Percentiles rank a stretch among this genome's conserved stretches.
Evolutionary conservation across 2,888 invertebrate genomes (phyloP).

Genomic region (Neoscelio sp.): DNA sequence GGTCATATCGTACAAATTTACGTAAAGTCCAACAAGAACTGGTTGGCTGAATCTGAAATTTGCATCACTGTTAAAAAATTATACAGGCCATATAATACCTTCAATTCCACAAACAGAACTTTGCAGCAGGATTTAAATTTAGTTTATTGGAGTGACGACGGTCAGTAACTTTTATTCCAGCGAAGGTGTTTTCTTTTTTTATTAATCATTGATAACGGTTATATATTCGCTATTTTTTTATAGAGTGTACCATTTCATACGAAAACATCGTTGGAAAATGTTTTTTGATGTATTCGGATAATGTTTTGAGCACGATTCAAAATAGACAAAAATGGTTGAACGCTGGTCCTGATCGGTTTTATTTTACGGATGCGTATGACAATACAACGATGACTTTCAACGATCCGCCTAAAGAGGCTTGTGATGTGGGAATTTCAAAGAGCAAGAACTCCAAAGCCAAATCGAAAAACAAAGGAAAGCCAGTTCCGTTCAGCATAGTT

Average conservation of each 20-base stretch:
- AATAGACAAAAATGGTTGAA: too few relatives aligned
- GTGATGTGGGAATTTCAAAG: conserved; percentile 86
- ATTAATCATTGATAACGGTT: background rate
- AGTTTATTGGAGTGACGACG: conserved; percentile 91
- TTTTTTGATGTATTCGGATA: conserved; percentile 87
- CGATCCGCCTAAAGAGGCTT: conserved; percentile 87
- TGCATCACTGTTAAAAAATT: conserved; percentile 88
- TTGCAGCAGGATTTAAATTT: conserved; percentile 89
- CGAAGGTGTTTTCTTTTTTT: conserved; percentile 84
- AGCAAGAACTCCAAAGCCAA: conserved; percentile 87
- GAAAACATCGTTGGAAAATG: conserved; percentile 88
- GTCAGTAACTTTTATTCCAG: too few relatives aligned
- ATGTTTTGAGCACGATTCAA: too few relatives aligned
- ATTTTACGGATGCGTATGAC: conserved; percentile 89
- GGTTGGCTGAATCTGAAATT: conserved; percentile 85
- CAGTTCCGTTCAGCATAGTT: conserved; percentile 70
- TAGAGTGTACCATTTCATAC: conserved; percentile 85
- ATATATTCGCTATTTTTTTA: conserved; percentile 68
- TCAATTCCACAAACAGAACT: conserved; percentile 84
- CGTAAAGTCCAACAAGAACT: conserved; percentile 84
- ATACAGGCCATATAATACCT: conserved; percentile 91
- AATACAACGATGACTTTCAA: conserved; percentile 84
- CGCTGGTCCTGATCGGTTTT: conserved; percentile 88
- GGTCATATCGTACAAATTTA: conserved; percentile 88
- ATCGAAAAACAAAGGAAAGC: conserved; percentile 85